These are phyloP conservation scores for Plutella xylostella DNA, from an alignment of 2,888 invertebrate genomes.

Conservation along the genomic window DNA sequence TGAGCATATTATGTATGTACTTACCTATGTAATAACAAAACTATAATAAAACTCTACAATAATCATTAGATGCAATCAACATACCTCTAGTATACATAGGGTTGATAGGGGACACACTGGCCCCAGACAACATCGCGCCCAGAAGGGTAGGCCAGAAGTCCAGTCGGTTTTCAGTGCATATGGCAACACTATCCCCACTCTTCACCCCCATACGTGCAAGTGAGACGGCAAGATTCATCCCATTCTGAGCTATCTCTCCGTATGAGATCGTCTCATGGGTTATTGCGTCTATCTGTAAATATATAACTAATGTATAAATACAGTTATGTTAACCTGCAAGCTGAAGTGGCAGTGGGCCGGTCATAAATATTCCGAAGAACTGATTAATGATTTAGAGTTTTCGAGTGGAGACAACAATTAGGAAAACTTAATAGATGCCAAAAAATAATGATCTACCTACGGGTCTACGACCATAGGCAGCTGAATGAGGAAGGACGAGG, in stretches of 20 bases:
- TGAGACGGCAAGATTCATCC: slow-evolving; percentile 45
- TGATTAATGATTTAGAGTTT: neutral
- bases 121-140: slow-evolving; percentile 28
- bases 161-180: slow-evolving; percentile 41
- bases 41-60: too few species aligned
- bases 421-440: neutral
- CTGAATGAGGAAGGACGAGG: too few species aligned
- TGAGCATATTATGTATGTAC: too few species aligned
- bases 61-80: too few species aligned
- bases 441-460: neutral
- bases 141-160: slow-evolving; percentile 39
- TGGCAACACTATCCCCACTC: slow-evolving; percentile 42
- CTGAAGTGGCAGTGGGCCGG: too few species aligned
- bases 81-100: slow-evolving; percentile 7
- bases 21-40: too few species aligned
- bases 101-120: slow-evolving; percentile 6
- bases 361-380: neutral
- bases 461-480: too few species aligned
- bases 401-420: neutral
- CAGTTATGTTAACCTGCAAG: neutral
- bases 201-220: slow-evolving; percentile 39
- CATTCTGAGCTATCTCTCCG: slow-evolving; percentile 33
- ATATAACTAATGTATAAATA: neutral
- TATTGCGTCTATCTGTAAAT: slow-evolving; percentile 38
- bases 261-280: slow-evolving; percentile 34